Conservation (phyloP, 2,113 vertebrate species). For the Furnarius figulus region DNA sequence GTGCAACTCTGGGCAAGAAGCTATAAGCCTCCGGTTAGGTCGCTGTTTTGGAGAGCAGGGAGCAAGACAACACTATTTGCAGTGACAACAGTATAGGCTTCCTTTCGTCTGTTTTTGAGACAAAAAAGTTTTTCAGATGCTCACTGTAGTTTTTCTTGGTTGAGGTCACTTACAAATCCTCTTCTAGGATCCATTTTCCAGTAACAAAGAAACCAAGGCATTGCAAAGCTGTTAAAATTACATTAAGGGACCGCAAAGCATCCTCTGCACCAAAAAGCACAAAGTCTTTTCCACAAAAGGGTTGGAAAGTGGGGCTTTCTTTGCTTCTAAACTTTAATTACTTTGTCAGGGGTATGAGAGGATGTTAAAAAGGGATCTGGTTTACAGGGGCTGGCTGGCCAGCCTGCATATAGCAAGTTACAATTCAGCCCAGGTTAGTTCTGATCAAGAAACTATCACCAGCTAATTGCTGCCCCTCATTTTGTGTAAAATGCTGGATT, state of each 20-base stretch:
- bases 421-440: neutral
- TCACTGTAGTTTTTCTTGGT: neutral
- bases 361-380: neutral
- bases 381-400: neutral
- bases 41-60: neutral
- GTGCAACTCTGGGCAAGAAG: neutral
- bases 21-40: neutral
- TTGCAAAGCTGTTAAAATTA: neutral
- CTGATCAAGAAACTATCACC: neutral
- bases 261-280: neutral
- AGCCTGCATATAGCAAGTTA: neutral
- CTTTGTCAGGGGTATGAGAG: neutral
- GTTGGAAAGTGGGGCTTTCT: neutral
- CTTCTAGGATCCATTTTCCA: neutral
- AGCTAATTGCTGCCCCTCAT: neutral
- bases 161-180: neutral
- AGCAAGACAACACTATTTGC: neutral
- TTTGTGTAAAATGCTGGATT: neutral
- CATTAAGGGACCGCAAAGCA: neutral
- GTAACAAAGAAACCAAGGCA: neutral
- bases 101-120: neutral
- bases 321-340: neutral
- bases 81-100: rapidly evolving
- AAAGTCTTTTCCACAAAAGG: neutral
- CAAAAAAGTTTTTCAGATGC: neutral